Percentiles rank a stretch among this genome's conserved stretches.
Evolutionary conservation across 2,797 vertebrate species (phyloP).

Genomic region (Discoglossus pictus): DNA sequence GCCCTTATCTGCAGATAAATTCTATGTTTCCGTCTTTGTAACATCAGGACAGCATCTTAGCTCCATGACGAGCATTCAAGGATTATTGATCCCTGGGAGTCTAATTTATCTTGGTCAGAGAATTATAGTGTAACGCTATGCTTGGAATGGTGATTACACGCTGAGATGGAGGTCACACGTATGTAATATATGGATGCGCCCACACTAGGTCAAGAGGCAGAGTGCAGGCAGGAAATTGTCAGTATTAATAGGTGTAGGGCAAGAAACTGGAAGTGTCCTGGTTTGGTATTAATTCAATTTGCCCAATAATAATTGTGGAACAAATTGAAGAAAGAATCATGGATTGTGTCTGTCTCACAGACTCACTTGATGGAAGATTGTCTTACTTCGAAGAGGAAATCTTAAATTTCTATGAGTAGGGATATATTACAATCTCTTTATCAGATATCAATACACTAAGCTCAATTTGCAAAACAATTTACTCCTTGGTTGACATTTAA

Average conservation of each 20-base stretch:
- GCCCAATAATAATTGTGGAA: conserved; percentile 30
- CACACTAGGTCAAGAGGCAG: conserved; percentile 2
- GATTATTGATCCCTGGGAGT: conserved; percentile 32
- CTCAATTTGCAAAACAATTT: too few relatives aligned
- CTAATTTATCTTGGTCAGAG: conserved; percentile 34
- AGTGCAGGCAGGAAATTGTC: conserved; percentile 19
- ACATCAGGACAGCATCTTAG: too few relatives aligned
- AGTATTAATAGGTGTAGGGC: conserved; percentile 13
- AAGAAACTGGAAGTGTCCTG: conserved; percentile 2
- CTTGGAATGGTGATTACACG: conserved; percentile 43
- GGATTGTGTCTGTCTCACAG: conserved; percentile 18
- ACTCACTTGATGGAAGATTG: too few relatives aligned
- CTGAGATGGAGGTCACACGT: conserved; percentile 33
- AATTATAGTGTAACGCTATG: conserved; percentile 37
- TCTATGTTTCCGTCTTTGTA: too few relatives aligned
- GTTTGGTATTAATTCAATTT: conserved; percentile 12
- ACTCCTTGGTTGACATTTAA: too few relatives aligned
- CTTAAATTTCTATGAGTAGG: too few relatives aligned
- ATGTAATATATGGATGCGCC: conserved; percentile 4
- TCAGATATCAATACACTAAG: too few relatives aligned
- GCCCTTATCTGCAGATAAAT: too few relatives aligned
- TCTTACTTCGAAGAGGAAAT: too few relatives aligned
- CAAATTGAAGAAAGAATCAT: conserved; percentile 13
- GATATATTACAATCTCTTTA: too few relatives aligned
- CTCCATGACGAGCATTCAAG: conserved; percentile 2